These are phyloP conservation scores for Chiloscyllium punctatum DNA, from an alignment of 2,797 vertebrate species.

Conservation along the genomic window DNA sequence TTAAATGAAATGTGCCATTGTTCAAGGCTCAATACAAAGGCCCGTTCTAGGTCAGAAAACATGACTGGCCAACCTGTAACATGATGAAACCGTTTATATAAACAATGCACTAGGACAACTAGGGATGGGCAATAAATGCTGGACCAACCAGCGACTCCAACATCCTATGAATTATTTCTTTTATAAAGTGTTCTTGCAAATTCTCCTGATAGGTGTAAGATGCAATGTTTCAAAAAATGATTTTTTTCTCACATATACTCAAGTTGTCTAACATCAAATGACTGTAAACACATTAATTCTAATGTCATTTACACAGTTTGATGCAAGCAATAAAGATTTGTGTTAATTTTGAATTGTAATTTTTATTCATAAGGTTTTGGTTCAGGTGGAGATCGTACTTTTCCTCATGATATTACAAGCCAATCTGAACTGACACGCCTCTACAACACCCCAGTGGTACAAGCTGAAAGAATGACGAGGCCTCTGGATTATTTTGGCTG, in stretches of 20 bases:
- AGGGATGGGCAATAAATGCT: too few relatives aligned
- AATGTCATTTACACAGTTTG: not conserved
- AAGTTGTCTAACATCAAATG: not conserved
- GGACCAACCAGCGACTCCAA: too few relatives aligned
- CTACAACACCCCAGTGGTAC: not conserved
- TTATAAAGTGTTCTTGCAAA: too few relatives aligned
- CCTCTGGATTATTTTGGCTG: not conserved
- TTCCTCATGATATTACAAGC: not conserved
- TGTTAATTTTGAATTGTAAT: too few relatives aligned
- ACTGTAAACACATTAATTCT: too few relatives aligned
- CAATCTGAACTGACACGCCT: not conserved
- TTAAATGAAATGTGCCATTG: not conserved
- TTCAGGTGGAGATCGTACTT: not conserved
- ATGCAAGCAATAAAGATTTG: too few relatives aligned
- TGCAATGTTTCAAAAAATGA: too few relatives aligned
- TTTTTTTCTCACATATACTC: not conserved
- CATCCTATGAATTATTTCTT: too few relatives aligned
- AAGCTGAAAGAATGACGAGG: not conserved
- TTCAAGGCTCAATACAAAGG: too few relatives aligned
- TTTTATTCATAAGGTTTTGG: too few relatives aligned
- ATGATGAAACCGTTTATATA: not conserved
- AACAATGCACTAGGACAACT: not conserved
- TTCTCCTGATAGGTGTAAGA: too few relatives aligned
- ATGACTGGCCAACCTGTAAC: not conserved
- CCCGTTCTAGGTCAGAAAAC: not conserved